Evolutionary conservation across 1,140 invertebrate species (phyloP), one percentile per base, ranked within the genome.

Genomic region (Eurosta solidaginis): DNA sequence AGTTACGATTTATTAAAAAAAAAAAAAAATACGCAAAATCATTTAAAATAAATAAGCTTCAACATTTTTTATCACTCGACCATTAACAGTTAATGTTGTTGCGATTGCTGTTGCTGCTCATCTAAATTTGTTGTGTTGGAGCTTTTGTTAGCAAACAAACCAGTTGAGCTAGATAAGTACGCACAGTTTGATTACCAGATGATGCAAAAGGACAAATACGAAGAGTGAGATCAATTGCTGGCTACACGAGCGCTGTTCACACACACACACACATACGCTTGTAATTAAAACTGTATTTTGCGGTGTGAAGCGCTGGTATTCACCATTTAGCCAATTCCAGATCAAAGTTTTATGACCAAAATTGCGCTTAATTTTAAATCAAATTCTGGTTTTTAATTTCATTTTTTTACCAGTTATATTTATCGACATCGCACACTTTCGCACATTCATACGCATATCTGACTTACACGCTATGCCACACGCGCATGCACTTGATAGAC

Each of bases 31-130:
- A n/a, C n/a, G n/a, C n/a, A n/a, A 42, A 68, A 40, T 33, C 59
- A 42, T 22, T n/a, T 40, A 68, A 68, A 68, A 68, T 68, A 68
- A 68, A 68, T 40, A 17, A 42, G 40, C 12, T 17, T 14, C 59
- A 36, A 40, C 59, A 14, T 68, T 68, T 68, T 68, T 68, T 42
- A 68, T 68, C 29, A n/a, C 36, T n/a, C 59, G 40, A 40, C 59
- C 33, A 68, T 68, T n/a, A 33, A 68, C 59, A 68, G 33, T 40
- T 68, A 68, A 68, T 40, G 59, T 40, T n/a, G 6, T 2, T 40
- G 54, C 33, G 33, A 3, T n/a, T 17, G 27, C 54, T 17, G 29
- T 33, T 68, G 59, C 33, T 5, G n/a, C 33, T 36, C 36, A 68
- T 68, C 59, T 33, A 68, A 68, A 68, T 68, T 40, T 40, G 33